Percentiles rank a stretch among this genome's conserved stretches.
Conservation (phyloP, 2,797 vertebrate species). For the Paedocypris micromegethes region DNA sequence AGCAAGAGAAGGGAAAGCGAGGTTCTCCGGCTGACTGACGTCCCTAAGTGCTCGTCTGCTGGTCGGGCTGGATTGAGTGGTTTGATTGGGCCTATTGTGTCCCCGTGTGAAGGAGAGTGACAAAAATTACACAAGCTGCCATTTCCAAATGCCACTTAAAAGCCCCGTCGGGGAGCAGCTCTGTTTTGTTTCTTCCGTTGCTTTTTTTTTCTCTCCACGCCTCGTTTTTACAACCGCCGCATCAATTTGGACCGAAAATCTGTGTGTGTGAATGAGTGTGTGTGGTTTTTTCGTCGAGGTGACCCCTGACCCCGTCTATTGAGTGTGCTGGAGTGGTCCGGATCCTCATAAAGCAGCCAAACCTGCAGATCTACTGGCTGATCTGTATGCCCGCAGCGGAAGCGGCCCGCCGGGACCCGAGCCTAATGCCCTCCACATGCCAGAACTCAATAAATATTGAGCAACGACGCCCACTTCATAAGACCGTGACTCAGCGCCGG, state of each 20-base stretch:
- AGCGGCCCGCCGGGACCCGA: conserved; percentile 23
- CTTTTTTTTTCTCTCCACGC: conserved; percentile 11
- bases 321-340: conserved; percentile 1
- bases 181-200: conserved; percentile 30
- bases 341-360: not conserved
- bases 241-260: not conserved
- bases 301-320: not conserved
- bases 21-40: conserved; percentile 51
- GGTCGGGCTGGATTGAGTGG: conserved; percentile 53
- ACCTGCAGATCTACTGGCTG: conserved; percentile 29
- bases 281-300: not conserved
- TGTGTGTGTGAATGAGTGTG: not conserved
- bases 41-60: conserved; percentile 58
- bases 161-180: conserved; percentile 36
- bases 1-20: conserved; percentile 54
- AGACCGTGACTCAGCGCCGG: conserved; percentile 31
- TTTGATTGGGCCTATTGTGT: conserved; percentile 65
- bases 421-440: conserved; percentile 39
- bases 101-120: conserved; percentile 57
- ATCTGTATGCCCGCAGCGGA: conserved; percentile 53
- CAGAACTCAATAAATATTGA: conserved; percentile 50
- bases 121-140: conserved; percentile 72
- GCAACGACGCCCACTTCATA: conserved; percentile 42
- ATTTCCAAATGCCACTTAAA: conserved; percentile 55
- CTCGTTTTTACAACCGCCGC: not conserved